phyloP scores from a whole-genome alignment of 2,797 vertebrate genomes.

The Tauraco hartlaubi region DNA sequence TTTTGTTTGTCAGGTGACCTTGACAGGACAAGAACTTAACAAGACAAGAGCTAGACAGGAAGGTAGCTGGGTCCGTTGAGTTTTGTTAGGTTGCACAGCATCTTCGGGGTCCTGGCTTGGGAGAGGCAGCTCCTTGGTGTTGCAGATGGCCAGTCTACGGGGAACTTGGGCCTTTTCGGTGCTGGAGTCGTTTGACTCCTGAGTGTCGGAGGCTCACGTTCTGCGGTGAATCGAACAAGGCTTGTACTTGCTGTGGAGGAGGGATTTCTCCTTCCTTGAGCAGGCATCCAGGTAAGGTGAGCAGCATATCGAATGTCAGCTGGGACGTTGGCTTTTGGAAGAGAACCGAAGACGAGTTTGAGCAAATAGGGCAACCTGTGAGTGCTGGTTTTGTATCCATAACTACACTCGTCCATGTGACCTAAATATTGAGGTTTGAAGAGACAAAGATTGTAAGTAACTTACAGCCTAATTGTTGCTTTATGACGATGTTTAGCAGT shows the following conservation, averaged over 20 bases:
- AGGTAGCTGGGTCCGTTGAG: rapidly evolving
- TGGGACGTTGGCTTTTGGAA: background rate
- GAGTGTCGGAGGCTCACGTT: background rate
- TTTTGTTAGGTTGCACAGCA: background rate
- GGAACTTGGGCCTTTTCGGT: background rate
- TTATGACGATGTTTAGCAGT: slow-evolving; percentile 63
- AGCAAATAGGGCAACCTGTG: background rate
- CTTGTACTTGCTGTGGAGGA: background rate
- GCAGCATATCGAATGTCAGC: background rate
- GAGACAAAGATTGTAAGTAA: slow-evolving; percentile 67
- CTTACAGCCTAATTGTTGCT: slow-evolving; percentile 52
- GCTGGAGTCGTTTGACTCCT: background rate
- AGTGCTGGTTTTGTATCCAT: slow-evolving; percentile 29
- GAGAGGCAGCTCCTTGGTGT: background rate
- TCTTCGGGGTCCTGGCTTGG: background rate
- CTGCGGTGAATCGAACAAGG: background rate
- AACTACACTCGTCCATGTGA: slow-evolving; percentile 52
- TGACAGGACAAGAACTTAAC: background rate
- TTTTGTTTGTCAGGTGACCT: background rate
- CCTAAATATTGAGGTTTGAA: slow-evolving; percentile 83
- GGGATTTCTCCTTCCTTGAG: background rate
- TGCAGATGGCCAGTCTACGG: rapidly evolving
- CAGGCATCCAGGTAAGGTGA: background rate
- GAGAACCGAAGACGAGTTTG: background rate
- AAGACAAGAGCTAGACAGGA: background rate